Percentiles rank a stretch among this genome's conserved stretches.
Evolutionary conservation across 2,797 vertebrate genomes (phyloP).

Genomic region (Intellagama lesueurii): DNA sequence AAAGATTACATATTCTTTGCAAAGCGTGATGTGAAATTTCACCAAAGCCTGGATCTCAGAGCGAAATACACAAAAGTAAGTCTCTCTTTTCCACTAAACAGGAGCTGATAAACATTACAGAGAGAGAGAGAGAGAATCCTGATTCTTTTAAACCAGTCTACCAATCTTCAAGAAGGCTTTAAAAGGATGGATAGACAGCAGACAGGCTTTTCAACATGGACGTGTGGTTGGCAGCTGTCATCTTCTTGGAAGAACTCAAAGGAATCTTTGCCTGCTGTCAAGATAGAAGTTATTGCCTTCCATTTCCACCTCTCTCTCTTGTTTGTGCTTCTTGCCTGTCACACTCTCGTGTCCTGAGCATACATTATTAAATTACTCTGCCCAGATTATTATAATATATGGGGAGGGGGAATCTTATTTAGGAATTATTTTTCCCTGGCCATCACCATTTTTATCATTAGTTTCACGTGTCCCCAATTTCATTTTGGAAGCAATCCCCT

Average conservation of each 20-base stretch:
- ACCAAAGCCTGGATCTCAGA: not conserved
- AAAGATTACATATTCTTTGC: not conserved
- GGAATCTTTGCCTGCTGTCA: not conserved
- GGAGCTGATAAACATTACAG: too few relatives aligned
- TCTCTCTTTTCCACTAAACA: not conserved
- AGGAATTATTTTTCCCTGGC: not conserved
- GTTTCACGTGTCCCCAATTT: not conserved
- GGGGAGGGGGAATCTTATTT: not conserved
- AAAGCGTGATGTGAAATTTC: not conserved
- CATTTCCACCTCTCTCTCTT: not conserved
- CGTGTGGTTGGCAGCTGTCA: not conserved
- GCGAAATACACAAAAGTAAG: not conserved
- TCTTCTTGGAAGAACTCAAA: not conserved
- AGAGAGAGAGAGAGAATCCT: not conserved
- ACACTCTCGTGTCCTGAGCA: not conserved
- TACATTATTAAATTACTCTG: not conserved
- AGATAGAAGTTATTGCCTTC: not conserved
- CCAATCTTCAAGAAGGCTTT: not conserved
- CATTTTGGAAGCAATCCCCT: too few relatives aligned
- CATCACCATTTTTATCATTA: not conserved
- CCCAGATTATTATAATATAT: not conserved
- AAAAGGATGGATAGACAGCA: not conserved
- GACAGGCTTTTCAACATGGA: not conserved
- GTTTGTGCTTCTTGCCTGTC: not conserved
- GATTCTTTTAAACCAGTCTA: not conserved